Conservation (phyloP, 2,888 invertebrate genomes). For the Tuta absoluta region DNA sequence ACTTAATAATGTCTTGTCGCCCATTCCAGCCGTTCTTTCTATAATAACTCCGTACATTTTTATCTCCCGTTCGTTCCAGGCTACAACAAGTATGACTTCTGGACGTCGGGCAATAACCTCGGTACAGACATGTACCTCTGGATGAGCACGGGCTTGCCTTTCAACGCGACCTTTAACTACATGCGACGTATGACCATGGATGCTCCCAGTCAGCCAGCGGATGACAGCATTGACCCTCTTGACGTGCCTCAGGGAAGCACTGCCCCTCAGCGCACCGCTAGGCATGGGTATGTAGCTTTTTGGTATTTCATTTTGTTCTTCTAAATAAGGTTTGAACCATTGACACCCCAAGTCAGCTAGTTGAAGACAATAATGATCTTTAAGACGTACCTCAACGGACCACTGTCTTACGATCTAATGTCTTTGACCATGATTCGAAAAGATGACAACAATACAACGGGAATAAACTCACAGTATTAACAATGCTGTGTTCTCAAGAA, state of each 20-base stretch:
- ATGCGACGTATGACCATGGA: slow-evolving; percentile 82
- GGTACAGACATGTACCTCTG: slow-evolving; percentile 93
- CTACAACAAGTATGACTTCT: slow-evolving; percentile 91
- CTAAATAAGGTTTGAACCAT: background rate
- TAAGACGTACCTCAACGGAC: no score
- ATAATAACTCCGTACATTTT: background rate
- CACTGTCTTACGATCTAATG: no score
- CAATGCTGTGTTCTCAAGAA: no score
- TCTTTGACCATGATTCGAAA: no score
- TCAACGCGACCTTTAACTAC: slow-evolving; percentile 94
- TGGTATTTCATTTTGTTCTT: background rate
- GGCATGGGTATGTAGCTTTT: slow-evolving; percentile 82
- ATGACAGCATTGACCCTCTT: slow-evolving; percentile 82
- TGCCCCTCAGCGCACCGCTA: slow-evolving; percentile 88
- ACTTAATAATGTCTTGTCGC: background rate
- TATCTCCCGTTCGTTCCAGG: slow-evolving; percentile 60
- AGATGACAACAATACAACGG: no score
- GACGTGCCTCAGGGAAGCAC: slow-evolving; percentile 87
- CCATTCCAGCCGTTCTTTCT: background rate
- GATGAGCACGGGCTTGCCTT: slow-evolving; percentile 94
- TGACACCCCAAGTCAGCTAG: background rate
- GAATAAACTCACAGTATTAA: no score
- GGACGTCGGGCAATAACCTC: slow-evolving; percentile 93
- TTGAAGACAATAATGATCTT: background rate
- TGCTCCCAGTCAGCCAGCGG: slow-evolving; percentile 77